Percentiles rank a stretch among this genome's conserved stretches.
Evolutionary conservation across 2,888 invertebrate genomes (phyloP).

Genomic region (Drosophila maculinotata): DNA sequence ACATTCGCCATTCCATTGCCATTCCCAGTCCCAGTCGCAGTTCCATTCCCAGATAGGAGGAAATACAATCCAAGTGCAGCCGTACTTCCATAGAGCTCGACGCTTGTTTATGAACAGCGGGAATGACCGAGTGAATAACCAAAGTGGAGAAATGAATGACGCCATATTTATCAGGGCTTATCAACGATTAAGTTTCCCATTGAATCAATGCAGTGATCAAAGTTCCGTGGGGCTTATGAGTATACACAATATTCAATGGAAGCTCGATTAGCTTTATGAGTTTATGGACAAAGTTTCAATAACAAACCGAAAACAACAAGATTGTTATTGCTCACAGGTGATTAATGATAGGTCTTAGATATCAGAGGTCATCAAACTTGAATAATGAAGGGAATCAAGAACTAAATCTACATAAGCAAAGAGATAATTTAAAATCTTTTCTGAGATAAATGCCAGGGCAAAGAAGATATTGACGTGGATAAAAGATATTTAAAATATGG

Average conservation of each 20-base stretch:
- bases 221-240: constrained; percentile 5
- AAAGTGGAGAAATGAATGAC: constrained; percentile 8
- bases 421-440: too few species aligned
- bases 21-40: constrained; percentile 2
- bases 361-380: constrained; percentile 44
- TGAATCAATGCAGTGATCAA: constrained; percentile 27
- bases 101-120: constrained; percentile 12
- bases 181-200: constrained; percentile 13
- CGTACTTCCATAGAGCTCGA: constrained; percentile 1
- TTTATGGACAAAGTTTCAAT: background rate
- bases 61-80: constrained; percentile 19
- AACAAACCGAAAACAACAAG: constrained; percentile 2
- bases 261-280: constrained; percentile 26
- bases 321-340: constrained; percentile 16
- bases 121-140: constrained; percentile 1
- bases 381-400: background rate
- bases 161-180: constrained; percentile 13
- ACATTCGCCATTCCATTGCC: background rate
- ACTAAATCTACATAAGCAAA: background rate
- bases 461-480: constrained; percentile 17
- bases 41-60: background rate
- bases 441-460: background rate
- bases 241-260: background rate
- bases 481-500: constrained; percentile 14
- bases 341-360: constrained; percentile 26